A percentile compares a stretch with the other conserved stretches of the same genome.
Evolutionary conservation across 2,888 invertebrate genomes (phyloP).

Genomic region (Euzophera pinguis): DNA sequence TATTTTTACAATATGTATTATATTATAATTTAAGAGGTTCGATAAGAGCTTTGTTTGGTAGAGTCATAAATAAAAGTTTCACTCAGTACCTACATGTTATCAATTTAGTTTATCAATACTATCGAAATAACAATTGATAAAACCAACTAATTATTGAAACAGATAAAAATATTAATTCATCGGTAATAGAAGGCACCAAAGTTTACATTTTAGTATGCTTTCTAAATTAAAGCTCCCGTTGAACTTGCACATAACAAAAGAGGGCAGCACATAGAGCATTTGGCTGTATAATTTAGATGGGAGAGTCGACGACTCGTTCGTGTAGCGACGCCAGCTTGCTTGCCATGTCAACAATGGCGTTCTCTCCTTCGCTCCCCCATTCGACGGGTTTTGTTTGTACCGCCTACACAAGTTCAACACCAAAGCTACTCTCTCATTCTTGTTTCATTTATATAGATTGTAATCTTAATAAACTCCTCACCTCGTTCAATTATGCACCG

Average conservation of each 20-base stretch:
- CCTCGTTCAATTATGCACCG: slow-evolving; percentile 46
- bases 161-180: no score
- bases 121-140: no score
- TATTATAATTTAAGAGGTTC: no score
- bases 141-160: no score
- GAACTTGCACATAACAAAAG: slow-evolving; percentile 26
- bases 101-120: no score
- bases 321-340: slow-evolving; percentile 41
- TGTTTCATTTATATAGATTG: slow-evolving; percentile 17
- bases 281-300: slow-evolving; percentile 37
- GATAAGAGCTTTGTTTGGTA: no score
- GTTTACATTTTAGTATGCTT: not conserved
- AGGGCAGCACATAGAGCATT: slow-evolving; percentile 39
- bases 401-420: slow-evolving; percentile 42
- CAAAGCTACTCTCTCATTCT: slow-evolving; percentile 33
- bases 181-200: not conserved
- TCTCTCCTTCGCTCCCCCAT: slow-evolving; percentile 65
- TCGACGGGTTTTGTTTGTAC: slow-evolving; percentile 55
- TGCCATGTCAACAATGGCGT: slow-evolving; percentile 67
- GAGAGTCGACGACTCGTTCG: slow-evolving; percentile 30
- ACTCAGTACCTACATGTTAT: no score
- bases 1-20: not conserved
- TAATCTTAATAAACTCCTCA: slow-evolving; percentile 41
- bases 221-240: slow-evolving; percentile 21
- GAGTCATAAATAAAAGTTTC: no score